phyloP scores from a whole-genome alignment of 2,888 invertebrate genomes.

The Frankliniella fusca region DNA sequence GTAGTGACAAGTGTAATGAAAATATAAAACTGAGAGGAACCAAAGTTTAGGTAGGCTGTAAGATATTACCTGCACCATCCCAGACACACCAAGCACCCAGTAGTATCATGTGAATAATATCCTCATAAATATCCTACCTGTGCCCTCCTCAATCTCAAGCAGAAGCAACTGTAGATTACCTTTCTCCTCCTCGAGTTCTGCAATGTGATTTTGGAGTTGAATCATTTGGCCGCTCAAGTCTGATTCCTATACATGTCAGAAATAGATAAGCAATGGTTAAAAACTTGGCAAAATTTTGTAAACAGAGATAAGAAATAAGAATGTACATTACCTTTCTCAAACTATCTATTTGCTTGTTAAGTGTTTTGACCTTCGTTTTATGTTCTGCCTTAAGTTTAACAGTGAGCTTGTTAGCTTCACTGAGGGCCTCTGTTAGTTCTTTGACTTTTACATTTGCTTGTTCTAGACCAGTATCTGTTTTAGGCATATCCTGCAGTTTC shows the following conservation, averaged over 20 bases:
- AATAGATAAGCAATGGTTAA: slow-evolving; percentile 28
- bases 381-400: slow-evolving; percentile 69
- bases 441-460: slow-evolving; percentile 46
- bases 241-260: slow-evolving; percentile 55
- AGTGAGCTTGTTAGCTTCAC: slow-evolving; percentile 70
- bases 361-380: slow-evolving; percentile 67
- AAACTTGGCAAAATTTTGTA: slow-evolving; percentile 25
- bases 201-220: slow-evolving; percentile 66
- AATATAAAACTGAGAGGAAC: neutral
- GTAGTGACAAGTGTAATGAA: neutral
- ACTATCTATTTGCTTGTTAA: slow-evolving; percentile 62
- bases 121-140: slow-evolving; percentile 48
- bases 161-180: slow-evolving; percentile 82
- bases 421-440: slow-evolving; percentile 63
- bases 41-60: no score
- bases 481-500: slow-evolving; percentile 50
- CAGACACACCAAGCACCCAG: no score
- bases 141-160: slow-evolving; percentile 71
- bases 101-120: neutral
- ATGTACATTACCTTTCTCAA: slow-evolving; percentile 46
- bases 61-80: no score
- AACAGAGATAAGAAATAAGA: slow-evolving; percentile 12
- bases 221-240: slow-evolving; percentile 66
- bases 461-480: slow-evolving; percentile 52
- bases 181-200: slow-evolving; percentile 85